phyloP scores from a whole-genome alignment of 2,113 vertebrate genomes.

The Trichomycterus rosablanca region DNA sequence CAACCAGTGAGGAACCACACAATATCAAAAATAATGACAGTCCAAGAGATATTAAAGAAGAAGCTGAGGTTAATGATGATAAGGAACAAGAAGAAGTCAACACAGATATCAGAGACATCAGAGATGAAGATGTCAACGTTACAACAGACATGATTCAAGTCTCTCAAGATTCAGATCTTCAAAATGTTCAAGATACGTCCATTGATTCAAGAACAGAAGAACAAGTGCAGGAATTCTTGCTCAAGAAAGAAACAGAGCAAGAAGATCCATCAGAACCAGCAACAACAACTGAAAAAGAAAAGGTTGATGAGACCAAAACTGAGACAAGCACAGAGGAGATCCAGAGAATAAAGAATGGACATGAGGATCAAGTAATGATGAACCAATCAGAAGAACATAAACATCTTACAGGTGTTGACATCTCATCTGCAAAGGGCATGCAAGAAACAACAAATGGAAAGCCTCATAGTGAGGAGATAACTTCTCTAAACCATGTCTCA shows the following conservation, averaged over 20 bases:
- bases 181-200: too few species aligned
- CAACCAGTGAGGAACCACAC: not conserved
- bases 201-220: too few species aligned
- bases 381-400: constrained; percentile 5
- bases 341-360: not conserved
- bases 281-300: too few species aligned
- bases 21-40: not conserved
- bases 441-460: too few species aligned
- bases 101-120: not conserved
- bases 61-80: not conserved
- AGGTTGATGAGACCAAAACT: not conserved
- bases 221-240: too few species aligned
- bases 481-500: too few species aligned
- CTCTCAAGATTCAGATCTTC: too few species aligned
- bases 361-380: not conserved
- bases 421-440: too few species aligned
- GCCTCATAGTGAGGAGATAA: not conserved
- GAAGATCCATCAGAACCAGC: too few species aligned
- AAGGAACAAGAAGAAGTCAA: constrained; percentile 3
- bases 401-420: not conserved
- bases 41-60: not conserved
- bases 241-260: too few species aligned
- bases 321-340: not conserved
- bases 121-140: not conserved
- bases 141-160: too few species aligned